Evolutionary conservation across 2,888 invertebrate genomes (phyloP), one percentile per base, ranked within the genome.

Genomic region (Hypolimnas misippus): DNA sequence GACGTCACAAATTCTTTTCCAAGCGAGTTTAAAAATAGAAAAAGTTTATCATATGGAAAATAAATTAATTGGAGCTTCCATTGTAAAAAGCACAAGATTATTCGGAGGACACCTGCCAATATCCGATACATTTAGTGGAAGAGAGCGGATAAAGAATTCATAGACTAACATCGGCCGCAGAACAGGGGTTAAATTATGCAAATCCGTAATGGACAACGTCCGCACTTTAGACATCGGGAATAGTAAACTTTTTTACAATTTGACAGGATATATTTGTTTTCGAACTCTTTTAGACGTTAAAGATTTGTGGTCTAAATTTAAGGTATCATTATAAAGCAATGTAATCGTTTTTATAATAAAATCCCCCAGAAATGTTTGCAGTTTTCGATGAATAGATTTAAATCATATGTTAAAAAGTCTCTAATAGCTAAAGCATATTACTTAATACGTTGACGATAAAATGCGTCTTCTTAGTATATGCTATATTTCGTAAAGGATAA

Each of bases 91-190:
- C 58, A 35, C 56, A 64, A 67, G 68, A 68, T 75, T 84, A 86
- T 86, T 86, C 80, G 81, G 83, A 86, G 83, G 86, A 87, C 87
- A 88, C 76, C 86, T 88, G 89, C 83, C 87, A 87, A 85, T 87
- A 83, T 78, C 73, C 69, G 70, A 72, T 73, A 79, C 79, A 79
- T 83, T 86, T 85, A 84, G 76, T 75, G 71, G 69, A 72, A 70
- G 73, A 76, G 74, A 16, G 74, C 63, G 71, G 73, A 89, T 90
- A 85, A 91, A 91, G 82, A 79, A 89, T 91, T 89, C 86, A 90
- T 78, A 54, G 78, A 73, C 77, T 82, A 62, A 74, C 83, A 82
- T 78, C 78, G 75, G 74, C 83, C 81, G 83, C 86, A 83, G 87
- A 81, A 84, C 83, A 75, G 76, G 77, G 70, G 70, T 76, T 91